phyloP scores from a whole-genome alignment of 2,113 vertebrate species.

The Chionomys nivalis region DNA sequence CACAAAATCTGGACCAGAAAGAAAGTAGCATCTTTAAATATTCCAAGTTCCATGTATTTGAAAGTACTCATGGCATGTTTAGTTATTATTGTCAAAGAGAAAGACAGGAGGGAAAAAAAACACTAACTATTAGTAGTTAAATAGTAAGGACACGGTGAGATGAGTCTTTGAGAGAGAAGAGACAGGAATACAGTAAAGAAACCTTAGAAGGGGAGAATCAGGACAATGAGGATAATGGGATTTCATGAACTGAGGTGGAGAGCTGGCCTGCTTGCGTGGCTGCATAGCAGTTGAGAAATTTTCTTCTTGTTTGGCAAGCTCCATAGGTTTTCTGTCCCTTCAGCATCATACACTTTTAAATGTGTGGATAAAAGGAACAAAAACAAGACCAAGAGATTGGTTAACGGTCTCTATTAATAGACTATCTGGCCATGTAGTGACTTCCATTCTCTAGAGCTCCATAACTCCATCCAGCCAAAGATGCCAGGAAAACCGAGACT shows the following conservation, averaged over 20 bases:
- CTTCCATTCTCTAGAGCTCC: not conserved
- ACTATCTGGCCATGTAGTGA: not conserved
- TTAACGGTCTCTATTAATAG: not conserved
- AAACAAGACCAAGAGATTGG: not conserved
- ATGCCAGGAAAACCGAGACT: not conserved
- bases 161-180: conserved; percentile 5
- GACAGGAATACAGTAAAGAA: conserved; percentile 20
- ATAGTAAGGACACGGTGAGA: conserved; percentile 9
- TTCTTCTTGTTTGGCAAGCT: not conserved
- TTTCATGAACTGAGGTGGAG: conserved; percentile 2
- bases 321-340: not conserved
- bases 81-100: not conserved
- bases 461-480: not conserved
- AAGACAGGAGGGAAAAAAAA: not conserved
- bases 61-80: not conserved
- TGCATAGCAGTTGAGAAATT: conserved; percentile 8
- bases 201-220: conserved; percentile 34
- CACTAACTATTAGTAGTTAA: not conserved
- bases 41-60: not conserved
- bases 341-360: not conserved
- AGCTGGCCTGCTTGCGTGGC: not conserved
- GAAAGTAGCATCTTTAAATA: not conserved
- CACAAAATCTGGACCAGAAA: conserved; percentile 8
- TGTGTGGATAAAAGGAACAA: not conserved
- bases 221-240: conserved; percentile 45